phyloP scores from a whole-genome alignment of 2,888 invertebrate genomes.

The Chromoteleia sp. region DNA sequence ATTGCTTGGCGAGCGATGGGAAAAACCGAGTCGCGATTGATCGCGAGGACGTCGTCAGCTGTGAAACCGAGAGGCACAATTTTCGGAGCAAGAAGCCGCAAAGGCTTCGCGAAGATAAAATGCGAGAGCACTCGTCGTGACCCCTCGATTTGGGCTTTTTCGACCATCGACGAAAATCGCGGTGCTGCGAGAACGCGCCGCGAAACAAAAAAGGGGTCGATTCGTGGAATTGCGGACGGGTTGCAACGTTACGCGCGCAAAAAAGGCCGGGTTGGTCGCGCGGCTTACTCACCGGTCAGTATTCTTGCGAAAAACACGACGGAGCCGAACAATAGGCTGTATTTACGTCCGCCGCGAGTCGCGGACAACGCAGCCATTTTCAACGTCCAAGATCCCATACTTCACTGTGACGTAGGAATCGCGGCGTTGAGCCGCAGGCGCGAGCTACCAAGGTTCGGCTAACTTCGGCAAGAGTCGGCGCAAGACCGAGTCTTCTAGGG shows the following conservation, averaged over 20 bases:
- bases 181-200: not conserved
- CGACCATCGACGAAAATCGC: not conserved
- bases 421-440: constrained; percentile 66
- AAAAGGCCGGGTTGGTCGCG: not conserved
- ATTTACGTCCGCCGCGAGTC: constrained; percentile 81
- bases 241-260: constrained; percentile 1
- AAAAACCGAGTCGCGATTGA: not conserved
- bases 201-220: not conserved
- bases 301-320: constrained; percentile 78
- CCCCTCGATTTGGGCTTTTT: not conserved
- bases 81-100: not conserved
- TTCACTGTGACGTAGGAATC: constrained; percentile 82
- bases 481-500: constrained; percentile 28
- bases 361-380: constrained; percentile 84
- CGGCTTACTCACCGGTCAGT: constrained; percentile 79
- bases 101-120: not conserved
- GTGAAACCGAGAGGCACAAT: constrained; percentile 19
- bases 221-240: not conserved
- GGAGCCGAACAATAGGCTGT: constrained; percentile 80
- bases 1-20: not conserved
- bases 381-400: constrained; percentile 84
- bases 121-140: not conserved
- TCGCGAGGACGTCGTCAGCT: constrained; percentile 17
- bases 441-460: constrained; percentile 35
- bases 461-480: constrained; percentile 7